Evolutionary conservation across 2,888 invertebrate species (phyloP).

Genomic region (Diabrotica balteata): DNA sequence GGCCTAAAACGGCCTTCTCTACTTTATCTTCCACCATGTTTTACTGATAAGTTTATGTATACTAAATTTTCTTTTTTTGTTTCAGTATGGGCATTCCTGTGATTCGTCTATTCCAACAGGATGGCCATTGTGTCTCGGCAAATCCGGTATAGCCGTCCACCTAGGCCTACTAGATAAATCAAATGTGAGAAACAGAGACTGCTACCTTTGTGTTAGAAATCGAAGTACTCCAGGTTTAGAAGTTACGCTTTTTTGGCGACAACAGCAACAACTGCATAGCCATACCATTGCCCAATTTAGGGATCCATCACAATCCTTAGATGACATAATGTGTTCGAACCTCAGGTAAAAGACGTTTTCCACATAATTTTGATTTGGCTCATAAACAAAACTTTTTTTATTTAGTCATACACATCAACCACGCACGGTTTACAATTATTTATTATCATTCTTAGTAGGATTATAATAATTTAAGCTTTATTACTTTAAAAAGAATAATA

Average conservation of each 20-base stretch:
- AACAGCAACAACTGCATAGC: slow-evolving; percentile 50
- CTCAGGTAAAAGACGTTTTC: slow-evolving; percentile 33
- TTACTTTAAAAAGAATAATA: no score
- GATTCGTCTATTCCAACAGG: slow-evolving; percentile 63
- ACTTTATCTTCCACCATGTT: no score
- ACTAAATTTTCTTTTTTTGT: slow-evolving; percentile 33
- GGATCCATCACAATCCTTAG: slow-evolving; percentile 48
- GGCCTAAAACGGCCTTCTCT: no score
- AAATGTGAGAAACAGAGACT: slow-evolving; percentile 68
- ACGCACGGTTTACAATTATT: no score
- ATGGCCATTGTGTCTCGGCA: slow-evolving; percentile 72
- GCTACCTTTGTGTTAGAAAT: slow-evolving; percentile 68
- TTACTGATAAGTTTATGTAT: no score
- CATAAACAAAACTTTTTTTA: not conserved
- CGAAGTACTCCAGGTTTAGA: slow-evolving; percentile 45
- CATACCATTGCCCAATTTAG: slow-evolving; percentile 55
- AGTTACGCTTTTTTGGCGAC: slow-evolving; percentile 55
- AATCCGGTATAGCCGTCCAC: slow-evolving; percentile 69
- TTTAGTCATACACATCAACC: no score
- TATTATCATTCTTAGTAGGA: no score
- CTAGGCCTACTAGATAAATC: slow-evolving; percentile 70
- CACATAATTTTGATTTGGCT: not conserved
- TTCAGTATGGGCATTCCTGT: slow-evolving; percentile 65
- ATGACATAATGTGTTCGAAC: slow-evolving; percentile 57
- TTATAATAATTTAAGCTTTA: no score